Percentiles rank a stretch among this genome's conserved stretches.
phyloP scores from a whole-genome alignment of 1,140 invertebrate species.

The Polypedilum pembai region DNA sequence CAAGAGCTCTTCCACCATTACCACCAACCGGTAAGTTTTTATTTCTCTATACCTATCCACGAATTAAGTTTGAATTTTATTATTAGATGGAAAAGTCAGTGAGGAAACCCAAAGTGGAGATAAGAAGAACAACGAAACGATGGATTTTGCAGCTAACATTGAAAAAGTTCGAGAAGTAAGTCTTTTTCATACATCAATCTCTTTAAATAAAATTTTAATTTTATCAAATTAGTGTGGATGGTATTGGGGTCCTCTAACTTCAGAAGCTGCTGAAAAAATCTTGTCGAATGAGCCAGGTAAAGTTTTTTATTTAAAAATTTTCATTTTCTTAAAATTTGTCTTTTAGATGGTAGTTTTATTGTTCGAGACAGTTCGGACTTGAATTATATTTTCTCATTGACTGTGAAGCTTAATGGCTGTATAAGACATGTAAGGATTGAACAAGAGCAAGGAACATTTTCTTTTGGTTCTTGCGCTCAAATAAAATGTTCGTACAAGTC shows the following conservation, averaged over 20 bases:
- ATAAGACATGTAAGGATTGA: slow-evolving; percentile 94
- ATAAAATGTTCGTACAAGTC: slow-evolving; percentile 62
- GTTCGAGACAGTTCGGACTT: slow-evolving; percentile 96
- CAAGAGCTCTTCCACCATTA: slow-evolving; percentile 69
- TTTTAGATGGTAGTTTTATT: slow-evolving; percentile 76
- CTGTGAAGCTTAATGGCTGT: slow-evolving; percentile 87
- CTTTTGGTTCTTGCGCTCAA: slow-evolving; percentile 91
- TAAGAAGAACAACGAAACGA: slow-evolving; percentile 38
- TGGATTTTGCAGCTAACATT: slow-evolving; percentile 85
- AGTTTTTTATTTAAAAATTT: not conserved
- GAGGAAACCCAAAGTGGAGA: slow-evolving; percentile 41
- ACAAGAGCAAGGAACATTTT: slow-evolving; percentile 85
- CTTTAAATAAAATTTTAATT: slow-evolving; percentile 29
- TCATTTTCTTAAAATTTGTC: not conserved
- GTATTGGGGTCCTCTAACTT: slow-evolving; percentile 97
- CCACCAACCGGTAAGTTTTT: slow-evolving; percentile 48
- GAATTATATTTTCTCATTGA: slow-evolving; percentile 94
- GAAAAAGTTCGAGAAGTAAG: slow-evolving; percentile 90
- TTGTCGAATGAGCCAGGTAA: slow-evolving; percentile 80
- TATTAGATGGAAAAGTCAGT: slow-evolving; percentile 37
- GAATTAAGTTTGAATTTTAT: slow-evolving; percentile 28
- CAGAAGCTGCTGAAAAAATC: slow-evolving; percentile 88
- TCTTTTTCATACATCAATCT: slow-evolving; percentile 34
- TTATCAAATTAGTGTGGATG: slow-evolving; percentile 73
- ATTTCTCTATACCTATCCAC: slow-evolving; percentile 34